A percentile compares a stretch with the other conserved stretches of the same genome.
These are phyloP conservation scores for Aplocera efformata DNA, from an alignment of 2,888 invertebrate genomes.

Conservation along the genomic window DNA sequence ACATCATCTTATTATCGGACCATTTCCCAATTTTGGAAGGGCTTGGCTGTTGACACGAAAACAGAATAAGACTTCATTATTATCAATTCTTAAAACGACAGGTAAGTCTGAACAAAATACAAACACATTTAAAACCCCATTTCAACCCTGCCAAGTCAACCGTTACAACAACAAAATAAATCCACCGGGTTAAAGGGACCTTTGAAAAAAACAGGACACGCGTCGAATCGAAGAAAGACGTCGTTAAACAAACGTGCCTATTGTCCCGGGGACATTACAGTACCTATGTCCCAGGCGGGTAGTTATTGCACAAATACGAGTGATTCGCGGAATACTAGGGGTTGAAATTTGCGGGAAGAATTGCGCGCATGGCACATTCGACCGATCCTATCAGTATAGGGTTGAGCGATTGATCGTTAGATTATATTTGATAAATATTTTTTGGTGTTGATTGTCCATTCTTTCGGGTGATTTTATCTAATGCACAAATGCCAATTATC, in stretches of 20 bases:
- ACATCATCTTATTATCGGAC: no score
- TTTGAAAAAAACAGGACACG: conserved; percentile 65
- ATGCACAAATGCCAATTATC: no score
- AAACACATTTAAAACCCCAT: conserved; percentile 16
- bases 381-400: conserved; percentile 54
- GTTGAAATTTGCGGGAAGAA: conserved; percentile 75
- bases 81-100: not conserved
- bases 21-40: no score
- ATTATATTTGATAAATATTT: not conserved
- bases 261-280: conserved; percentile 67
- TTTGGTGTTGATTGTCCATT: not conserved
- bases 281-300: conserved; percentile 62
- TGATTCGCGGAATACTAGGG: conserved; percentile 45
- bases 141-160: conserved; percentile 18
- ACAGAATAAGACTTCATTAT: no score
- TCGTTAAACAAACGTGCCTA: conserved; percentile 73
- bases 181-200: conserved; percentile 32
- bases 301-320: conserved; percentile 61
- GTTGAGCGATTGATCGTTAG: conserved; percentile 38
- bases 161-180: conserved; percentile 22
- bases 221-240: conserved; percentile 62
- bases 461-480: no score
- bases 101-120: conserved; percentile 13
- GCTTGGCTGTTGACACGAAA: no score
- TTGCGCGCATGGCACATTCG: conserved; percentile 45